Evolutionary conservation across 2,888 invertebrate species (phyloP).

Genomic region (Phasia obesa): DNA sequence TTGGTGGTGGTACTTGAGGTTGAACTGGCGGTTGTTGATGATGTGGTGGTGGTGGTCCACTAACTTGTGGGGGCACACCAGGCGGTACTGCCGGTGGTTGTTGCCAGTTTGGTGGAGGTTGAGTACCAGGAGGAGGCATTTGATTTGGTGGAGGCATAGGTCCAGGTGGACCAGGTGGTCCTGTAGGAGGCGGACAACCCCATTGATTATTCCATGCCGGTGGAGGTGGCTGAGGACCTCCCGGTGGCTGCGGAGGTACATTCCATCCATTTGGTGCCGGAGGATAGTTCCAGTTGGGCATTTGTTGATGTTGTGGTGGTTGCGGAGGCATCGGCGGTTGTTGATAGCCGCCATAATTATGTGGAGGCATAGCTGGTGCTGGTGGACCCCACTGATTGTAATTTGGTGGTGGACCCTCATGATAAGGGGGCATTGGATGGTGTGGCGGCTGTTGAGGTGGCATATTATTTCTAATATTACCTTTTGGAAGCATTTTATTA

Average conservation of each 20-base stretch:
- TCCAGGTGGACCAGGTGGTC: slow-evolving; percentile 63
- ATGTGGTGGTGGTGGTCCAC: slow-evolving; percentile 71
- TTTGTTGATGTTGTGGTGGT: slow-evolving; percentile 67
- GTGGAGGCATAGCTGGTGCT: slow-evolving; percentile 74
- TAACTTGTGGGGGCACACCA: slow-evolving; percentile 69
- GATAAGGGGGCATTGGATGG: slow-evolving; percentile 75
- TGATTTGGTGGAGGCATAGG: slow-evolving; percentile 56
- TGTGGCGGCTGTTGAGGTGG: slow-evolving; percentile 74
- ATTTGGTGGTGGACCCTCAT: slow-evolving; percentile 77
- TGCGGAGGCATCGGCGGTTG: slow-evolving; percentile 82
- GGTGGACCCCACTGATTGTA: slow-evolving; percentile 79
- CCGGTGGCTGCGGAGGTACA: slow-evolving; percentile 77
- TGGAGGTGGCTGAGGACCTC: slow-evolving; percentile 48
- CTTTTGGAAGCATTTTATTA: slow-evolving; percentile 72
- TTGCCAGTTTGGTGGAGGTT: slow-evolving; percentile 73
- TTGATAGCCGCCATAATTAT: slow-evolving; percentile 73
- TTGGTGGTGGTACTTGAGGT: slow-evolving; percentile 73
- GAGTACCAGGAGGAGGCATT: slow-evolving; percentile 74
- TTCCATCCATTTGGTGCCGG: slow-evolving; percentile 78
- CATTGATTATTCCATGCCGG: slow-evolving; percentile 77
- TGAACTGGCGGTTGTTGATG: slow-evolving; percentile 68
- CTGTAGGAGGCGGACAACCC: slow-evolving; percentile 75
- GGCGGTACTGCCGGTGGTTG: slow-evolving; percentile 71
- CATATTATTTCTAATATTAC: slow-evolving; percentile 72
- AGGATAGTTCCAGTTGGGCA: slow-evolving; percentile 79